Evolutionary conservation across 2,113 vertebrate genomes (phyloP).

Genomic region (Cephalopterus ornatus): DNA sequence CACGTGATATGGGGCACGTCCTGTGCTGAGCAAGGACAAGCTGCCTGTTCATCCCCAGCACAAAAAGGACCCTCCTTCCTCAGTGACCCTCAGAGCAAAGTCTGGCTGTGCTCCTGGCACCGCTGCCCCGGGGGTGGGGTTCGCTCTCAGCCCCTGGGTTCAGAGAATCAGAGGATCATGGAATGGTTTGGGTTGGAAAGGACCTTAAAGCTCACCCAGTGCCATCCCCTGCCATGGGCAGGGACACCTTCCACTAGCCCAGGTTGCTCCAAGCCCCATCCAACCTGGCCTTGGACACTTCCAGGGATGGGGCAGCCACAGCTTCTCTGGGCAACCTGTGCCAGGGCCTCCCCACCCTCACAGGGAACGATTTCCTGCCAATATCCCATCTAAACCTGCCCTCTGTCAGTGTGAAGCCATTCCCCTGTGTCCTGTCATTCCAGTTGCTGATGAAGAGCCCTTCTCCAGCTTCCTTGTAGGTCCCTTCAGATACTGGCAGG

Average conservation of each 20-base stretch:
- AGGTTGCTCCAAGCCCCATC: not conserved
- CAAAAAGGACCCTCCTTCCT: not conserved
- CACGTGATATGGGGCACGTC: not conserved
- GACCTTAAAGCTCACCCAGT: not conserved
- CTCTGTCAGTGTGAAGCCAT: not conserved
- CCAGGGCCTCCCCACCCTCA: not conserved
- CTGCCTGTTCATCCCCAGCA: not conserved
- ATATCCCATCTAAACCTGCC: not conserved
- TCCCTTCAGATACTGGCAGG: not conserved
- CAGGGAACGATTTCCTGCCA: not conserved
- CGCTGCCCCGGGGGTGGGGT: not conserved
- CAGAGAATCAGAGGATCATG: not conserved
- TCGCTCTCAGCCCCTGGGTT: not conserved
- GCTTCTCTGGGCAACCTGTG: not conserved
- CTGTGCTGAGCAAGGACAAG: not conserved
- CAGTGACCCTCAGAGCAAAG: not conserved
- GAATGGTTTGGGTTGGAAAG: not conserved
- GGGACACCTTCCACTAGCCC: not conserved
- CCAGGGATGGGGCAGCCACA: not conserved
- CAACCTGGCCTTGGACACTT: not conserved
- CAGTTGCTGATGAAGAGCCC: not conserved
- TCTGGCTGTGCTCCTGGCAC: not conserved
- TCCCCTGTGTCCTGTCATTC: not conserved
- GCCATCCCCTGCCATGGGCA: not conserved
- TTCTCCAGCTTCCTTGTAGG: not conserved